Evolutionary conservation across 2,888 invertebrate species (phyloP), one percentile per base, ranked within the genome.

Genomic region (Pediacus dermestoides): DNA sequence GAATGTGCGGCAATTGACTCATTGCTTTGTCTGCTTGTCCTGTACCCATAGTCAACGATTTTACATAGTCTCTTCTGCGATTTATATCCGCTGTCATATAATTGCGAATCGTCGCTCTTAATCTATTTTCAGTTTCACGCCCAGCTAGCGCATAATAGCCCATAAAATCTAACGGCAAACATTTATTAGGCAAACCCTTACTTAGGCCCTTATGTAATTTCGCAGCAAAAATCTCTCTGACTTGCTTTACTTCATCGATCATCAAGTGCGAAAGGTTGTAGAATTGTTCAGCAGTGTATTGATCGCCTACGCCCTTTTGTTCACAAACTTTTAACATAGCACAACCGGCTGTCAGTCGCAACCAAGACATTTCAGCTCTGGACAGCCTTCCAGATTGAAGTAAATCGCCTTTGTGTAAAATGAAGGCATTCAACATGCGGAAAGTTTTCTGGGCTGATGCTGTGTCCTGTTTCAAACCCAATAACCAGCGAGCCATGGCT

Each of bases 321-420:
- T 96, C 94, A 70, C 93, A 94, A 31, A 97, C 88, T 73, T 95
- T 96, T 34, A 97, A 72, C 88, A 96, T 93, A 30, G 93, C 92
- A 66, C 89, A 89, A 37, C 94, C 96, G 3, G 96, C 95, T 8
- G 90, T 85, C 23, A 96, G 72, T 40, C 96, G 77, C 30, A 97
- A 67, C 81, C 94, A 91, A 1, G 95, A 89, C 83, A 91, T 91
- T 71, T 97, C 96, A 4, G 89, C 85, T 59, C 80, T 80, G 28
- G 88, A 85, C 44, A 83, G 67, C 44, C 81, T 80, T 45, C 84
- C 83, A 67, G 86, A 83, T 67, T 85, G 80, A 1, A 74, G 49
- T 22, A 70, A 52, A 50, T 70, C 70, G 9, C 70, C 96, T 60
- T 92, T 89, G 66, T 94, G 91, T 46, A 88, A 80, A 28, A 97